phyloP scores from a whole-genome alignment of 2,797 vertebrate genomes.

The Lutjanus argentimaculatus region DNA sequence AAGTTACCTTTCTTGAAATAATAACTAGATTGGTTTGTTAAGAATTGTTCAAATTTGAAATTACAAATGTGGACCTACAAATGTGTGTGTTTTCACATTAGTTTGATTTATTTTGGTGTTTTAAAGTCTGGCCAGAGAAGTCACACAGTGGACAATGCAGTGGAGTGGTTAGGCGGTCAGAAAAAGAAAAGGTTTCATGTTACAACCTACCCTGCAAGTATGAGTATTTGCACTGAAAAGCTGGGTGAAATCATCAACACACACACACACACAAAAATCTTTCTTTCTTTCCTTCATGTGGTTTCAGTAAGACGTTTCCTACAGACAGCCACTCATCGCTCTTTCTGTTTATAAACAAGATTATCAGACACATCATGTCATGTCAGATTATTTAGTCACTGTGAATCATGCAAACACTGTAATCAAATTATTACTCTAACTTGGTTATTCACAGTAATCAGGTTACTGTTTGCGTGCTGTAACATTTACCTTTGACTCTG shows the following conservation, averaged over 20 bases:
- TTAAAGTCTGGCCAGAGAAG: not conserved
- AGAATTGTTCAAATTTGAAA: not conserved
- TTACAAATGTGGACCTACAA: not conserved
- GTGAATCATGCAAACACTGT: constrained; percentile 9
- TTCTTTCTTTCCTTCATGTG: not conserved
- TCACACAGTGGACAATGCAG: constrained; percentile 13
- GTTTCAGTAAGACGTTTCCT: not conserved
- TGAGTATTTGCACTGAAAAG: not conserved
- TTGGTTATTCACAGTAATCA: constrained; percentile 16
- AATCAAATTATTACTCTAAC: constrained; percentile 28
- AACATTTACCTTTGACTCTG: constrained; percentile 11
- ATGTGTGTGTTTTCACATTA: not conserved
- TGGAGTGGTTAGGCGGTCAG: not conserved
- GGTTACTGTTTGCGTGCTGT: constrained; percentile 1
- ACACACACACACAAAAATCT: not conserved
- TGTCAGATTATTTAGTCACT: constrained; percentile 24
- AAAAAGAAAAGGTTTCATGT: constrained; percentile 29
- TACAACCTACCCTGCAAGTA: constrained; percentile 11
- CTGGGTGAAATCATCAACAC: not conserved
- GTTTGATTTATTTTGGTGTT: not conserved
- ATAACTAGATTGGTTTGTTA: not conserved
- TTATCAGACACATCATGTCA: not conserved
- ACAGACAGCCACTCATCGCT: not conserved
- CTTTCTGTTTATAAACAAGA: not conserved
- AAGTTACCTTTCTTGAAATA: not conserved